A percentile compares a stretch with the other conserved stretches of the same genome.
These are phyloP conservation scores for Vireo altiloquus DNA, from an alignment of 2,113 vertebrate genomes.

Conservation along the genomic window DNA sequence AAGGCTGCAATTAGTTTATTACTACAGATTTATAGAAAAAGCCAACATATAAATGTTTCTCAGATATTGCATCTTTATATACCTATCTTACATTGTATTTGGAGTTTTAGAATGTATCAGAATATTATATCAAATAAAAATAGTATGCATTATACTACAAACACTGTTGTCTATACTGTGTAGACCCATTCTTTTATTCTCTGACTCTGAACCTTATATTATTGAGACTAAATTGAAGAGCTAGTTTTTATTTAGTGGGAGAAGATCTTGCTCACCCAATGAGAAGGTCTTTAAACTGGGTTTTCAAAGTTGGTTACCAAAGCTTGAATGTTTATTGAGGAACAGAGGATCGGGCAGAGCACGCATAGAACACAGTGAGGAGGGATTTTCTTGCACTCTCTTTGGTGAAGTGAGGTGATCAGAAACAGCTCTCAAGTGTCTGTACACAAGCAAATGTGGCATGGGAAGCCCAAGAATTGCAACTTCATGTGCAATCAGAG, in stretches of 20 bases:
- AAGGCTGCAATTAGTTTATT: neutral
- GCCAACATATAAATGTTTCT: neutral
- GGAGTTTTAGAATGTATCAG: neutral
- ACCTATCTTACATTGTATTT: neutral
- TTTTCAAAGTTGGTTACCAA: neutral
- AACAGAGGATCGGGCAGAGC: neutral
- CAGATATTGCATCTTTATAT: neutral
- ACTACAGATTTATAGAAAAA: neutral
- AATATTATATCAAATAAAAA: neutral
- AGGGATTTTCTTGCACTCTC: neutral
- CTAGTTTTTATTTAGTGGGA: neutral
- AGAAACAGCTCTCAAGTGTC: neutral
- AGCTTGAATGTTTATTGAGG: neutral
- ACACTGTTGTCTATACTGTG: neutral
- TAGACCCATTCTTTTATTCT: neutral
- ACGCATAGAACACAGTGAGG: fast-evolving
- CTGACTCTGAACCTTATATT: neutral
- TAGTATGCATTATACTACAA: neutral
- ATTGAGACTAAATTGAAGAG: neutral
- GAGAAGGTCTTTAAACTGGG: neutral
- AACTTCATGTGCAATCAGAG: neutral
- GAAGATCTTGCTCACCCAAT: neutral
- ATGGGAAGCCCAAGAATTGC: neutral
- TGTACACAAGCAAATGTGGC: neutral
- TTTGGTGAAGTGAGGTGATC: neutral